Evolutionary conservation across 2,113 vertebrate genomes (phyloP).

Genomic region (Zapornia atra): DNA sequence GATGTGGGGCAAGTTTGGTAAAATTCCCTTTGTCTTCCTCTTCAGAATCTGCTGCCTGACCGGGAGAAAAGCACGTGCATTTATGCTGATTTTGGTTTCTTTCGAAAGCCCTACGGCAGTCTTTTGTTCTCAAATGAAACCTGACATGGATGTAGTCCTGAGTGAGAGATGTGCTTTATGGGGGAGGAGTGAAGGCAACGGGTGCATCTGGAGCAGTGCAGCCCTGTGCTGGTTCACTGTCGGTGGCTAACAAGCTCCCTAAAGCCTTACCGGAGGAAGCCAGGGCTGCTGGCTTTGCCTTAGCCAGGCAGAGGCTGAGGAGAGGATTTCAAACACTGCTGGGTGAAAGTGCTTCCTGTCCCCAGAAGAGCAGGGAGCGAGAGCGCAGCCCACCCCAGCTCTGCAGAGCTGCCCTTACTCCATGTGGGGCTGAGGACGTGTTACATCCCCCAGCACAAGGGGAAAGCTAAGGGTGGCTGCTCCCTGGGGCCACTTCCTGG

Average conservation of each 20-base stretch:
- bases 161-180: background rate
- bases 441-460: background rate
- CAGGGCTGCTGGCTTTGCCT: background rate
- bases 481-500: background rate
- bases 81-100: background rate
- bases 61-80: background rate
- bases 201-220: background rate
- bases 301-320: background rate
- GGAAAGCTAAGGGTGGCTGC: background rate
- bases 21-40: background rate
- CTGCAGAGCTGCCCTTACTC: background rate
- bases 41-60: background rate
- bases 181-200: background rate
- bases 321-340: background rate
- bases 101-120: background rate
- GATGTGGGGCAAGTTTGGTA: background rate
- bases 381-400: background rate
- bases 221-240: background rate
- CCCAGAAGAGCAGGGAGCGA: background rate
- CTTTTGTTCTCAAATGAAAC: background rate
- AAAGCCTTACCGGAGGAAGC: background rate
- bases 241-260: background rate
- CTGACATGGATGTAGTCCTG: background rate
- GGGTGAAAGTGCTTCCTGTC: background rate
- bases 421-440: fast-evolving